Percentiles rank a stretch among this genome's conserved stretches.
These are phyloP conservation scores for Centropyge bicolor DNA, from an alignment of 2,797 vertebrate genomes.

Conservation along the genomic window DNA sequence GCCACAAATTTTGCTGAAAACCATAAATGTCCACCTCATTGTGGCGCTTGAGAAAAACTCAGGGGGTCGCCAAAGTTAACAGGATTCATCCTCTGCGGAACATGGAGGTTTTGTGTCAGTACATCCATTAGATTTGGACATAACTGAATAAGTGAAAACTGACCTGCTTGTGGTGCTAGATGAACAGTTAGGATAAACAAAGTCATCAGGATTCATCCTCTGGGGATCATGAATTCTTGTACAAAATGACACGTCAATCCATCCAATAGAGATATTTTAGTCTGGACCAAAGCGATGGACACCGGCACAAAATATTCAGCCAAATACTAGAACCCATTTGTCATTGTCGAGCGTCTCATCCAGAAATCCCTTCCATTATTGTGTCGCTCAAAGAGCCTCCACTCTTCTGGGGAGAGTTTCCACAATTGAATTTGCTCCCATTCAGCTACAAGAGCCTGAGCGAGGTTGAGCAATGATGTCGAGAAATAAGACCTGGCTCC, in stretches of 20 bases:
- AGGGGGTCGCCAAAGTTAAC: not conserved
- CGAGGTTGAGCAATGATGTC: slow-evolving; percentile 43
- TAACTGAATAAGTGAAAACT: not conserved
- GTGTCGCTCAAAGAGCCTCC: slow-evolving; percentile 16
- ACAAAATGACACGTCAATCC: not conserved
- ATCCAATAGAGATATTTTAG: not conserved
- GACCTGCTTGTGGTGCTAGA: too few relatives aligned
- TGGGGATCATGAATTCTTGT: not conserved
- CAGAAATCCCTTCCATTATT: not conserved
- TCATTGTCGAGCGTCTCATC: slow-evolving; percentile 7
- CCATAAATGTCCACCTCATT: not conserved
- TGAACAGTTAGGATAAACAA: not conserved
- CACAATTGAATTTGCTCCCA: slow-evolving; percentile 45
- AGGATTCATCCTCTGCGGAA: not conserved
- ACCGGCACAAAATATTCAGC: too few relatives aligned
- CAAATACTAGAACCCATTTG: not conserved
- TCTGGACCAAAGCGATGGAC: not conserved
- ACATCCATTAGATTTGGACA: not conserved
- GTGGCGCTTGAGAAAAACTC: not conserved
- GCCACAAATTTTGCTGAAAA: not conserved
- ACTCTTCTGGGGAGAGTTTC: slow-evolving; percentile 22
- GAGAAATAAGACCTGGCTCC: slow-evolving; percentile 22
- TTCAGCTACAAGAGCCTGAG: slow-evolving; percentile 54
- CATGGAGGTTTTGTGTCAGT: not conserved
- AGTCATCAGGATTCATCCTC: not conserved